Evolutionary conservation across 2,797 vertebrate genomes (phyloP).

Genomic region (Salarias fasciatus): DNA sequence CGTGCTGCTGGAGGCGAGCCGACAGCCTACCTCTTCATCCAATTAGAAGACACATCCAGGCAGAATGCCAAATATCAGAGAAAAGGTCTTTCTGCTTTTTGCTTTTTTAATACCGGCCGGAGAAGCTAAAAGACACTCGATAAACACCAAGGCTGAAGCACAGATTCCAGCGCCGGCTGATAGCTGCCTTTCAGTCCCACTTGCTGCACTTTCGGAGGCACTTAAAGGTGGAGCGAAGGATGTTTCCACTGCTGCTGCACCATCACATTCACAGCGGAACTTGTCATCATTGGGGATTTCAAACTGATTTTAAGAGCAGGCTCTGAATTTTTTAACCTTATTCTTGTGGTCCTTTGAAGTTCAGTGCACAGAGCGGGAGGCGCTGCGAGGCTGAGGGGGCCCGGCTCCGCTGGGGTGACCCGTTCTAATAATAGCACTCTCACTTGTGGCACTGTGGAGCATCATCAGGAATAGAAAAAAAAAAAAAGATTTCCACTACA

Average conservation of each 20-base stretch:
- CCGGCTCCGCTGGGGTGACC: conserved; percentile 55
- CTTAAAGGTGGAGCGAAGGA: conserved; percentile 19
- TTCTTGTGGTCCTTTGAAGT: conserved; percentile 67
- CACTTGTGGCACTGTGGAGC: conserved; percentile 38
- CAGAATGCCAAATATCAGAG: conserved; percentile 53
- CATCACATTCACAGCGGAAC: conserved; percentile 36
- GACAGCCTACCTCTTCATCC: conserved; percentile 18
- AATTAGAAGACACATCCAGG: conserved; percentile 50
- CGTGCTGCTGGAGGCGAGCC: neutral
- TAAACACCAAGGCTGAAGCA: conserved; percentile 35
- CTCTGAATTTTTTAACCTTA: conserved; percentile 60
- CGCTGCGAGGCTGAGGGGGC: conserved; percentile 46
- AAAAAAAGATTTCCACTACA: conserved; percentile 14
- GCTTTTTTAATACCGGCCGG: conserved; percentile 35
- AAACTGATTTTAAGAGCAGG: conserved; percentile 61
- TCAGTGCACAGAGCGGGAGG: conserved; percentile 38
- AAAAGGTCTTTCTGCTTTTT: conserved; percentile 41
- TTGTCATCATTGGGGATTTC: conserved; percentile 53
- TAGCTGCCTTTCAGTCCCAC: conserved; percentile 15
- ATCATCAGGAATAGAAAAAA: conserved; percentile 32
- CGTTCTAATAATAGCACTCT: conserved; percentile 58
- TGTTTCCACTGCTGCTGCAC: conserved; percentile 13
- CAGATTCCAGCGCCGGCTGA: conserved; percentile 17
- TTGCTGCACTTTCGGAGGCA: conserved; percentile 15
- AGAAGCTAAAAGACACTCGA: conserved; percentile 47